Evolutionary conservation across 2,888 invertebrate species (phyloP).

Genomic region (Abscondita cerata): DNA sequence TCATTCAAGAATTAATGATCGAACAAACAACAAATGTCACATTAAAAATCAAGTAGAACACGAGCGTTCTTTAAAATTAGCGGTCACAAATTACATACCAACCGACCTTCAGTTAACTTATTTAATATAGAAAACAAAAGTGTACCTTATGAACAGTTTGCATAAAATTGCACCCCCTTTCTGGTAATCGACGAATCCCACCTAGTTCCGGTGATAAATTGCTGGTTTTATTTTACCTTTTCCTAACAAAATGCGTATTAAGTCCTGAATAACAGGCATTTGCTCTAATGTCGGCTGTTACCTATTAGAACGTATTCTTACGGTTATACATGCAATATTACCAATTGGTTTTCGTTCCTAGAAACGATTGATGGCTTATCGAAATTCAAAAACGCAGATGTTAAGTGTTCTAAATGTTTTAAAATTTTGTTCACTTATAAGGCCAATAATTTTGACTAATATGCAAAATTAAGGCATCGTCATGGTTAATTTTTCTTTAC

Average conservation of each 20-base stretch:
- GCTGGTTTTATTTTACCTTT: constrained; percentile 55
- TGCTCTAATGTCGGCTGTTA: constrained; percentile 31
- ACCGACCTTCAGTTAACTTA: constrained; percentile 30
- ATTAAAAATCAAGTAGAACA: constrained; percentile 26
- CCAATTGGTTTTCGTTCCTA: constrained; percentile 15
- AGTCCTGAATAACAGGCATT: constrained; percentile 51
- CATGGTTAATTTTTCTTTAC: too few relatives aligned
- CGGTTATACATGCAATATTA: constrained; percentile 13
- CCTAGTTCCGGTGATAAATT: constrained; percentile 55
- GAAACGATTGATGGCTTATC: constrained; percentile 23
- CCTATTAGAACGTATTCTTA: constrained; percentile 17
- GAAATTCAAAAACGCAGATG: constrained; percentile 21
- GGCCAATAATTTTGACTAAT: too few relatives aligned
- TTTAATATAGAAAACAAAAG: constrained; percentile 20
- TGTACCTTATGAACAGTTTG: constrained; percentile 20
- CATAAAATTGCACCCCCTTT: constrained; percentile 14
- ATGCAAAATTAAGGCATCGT: too few relatives aligned
- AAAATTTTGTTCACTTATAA: not conserved
- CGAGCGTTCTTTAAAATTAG: constrained; percentile 37
- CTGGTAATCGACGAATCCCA: constrained; percentile 40
- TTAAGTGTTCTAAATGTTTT: constrained; percentile 1
- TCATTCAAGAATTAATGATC: not conserved
- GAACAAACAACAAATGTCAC: constrained; percentile 27
- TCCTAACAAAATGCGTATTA: constrained; percentile 43
- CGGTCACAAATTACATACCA: constrained; percentile 38